Conservation (phyloP, 2,797 vertebrate species). For the Helicolenus hilgendorfi region DNA sequence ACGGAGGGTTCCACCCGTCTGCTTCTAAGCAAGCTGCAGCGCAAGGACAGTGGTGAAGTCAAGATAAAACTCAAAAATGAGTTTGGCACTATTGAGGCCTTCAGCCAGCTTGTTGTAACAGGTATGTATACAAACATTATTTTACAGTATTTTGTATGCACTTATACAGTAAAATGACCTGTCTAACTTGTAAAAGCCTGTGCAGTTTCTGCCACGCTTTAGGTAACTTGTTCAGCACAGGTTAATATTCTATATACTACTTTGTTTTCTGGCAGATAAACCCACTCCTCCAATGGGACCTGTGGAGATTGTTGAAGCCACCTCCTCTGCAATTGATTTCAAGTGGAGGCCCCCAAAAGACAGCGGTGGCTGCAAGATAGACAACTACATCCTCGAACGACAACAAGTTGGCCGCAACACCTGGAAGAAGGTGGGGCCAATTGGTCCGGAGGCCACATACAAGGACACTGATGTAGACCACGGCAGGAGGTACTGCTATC, state of each 20-base stretch:
- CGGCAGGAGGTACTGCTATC: constrained; percentile 93
- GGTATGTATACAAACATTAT: constrained; percentile 86
- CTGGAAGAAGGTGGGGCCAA: constrained; percentile 93
- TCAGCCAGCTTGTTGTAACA: constrained; percentile 88
- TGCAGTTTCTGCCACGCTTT: background rate
- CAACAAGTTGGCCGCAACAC: constrained; percentile 92
- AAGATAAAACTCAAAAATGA: constrained; percentile 94
- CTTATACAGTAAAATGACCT: background rate
- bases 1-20: constrained; percentile 84
- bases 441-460: constrained; percentile 87
- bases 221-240: background rate
- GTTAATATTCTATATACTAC: background rate
- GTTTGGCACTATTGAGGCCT: constrained; percentile 89
- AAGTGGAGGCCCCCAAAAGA: constrained; percentile 94
- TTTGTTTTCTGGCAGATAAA: constrained; percentile 89
- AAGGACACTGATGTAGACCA: constrained; percentile 91
- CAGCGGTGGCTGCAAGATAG: constrained; percentile 91
- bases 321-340: constrained; percentile 87
- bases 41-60: constrained; percentile 93
- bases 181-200: background rate
- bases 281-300: constrained; percentile 94
- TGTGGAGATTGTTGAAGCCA: constrained; percentile 91
- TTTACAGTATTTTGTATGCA: background rate
- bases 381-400: constrained; percentile 91
- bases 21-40: constrained; percentile 88